Percentiles rank a stretch among this genome's conserved stretches.
Evolutionary conservation across 2,113 vertebrate genomes (phyloP).

Genomic region (Collichthys lucidus): DNA sequence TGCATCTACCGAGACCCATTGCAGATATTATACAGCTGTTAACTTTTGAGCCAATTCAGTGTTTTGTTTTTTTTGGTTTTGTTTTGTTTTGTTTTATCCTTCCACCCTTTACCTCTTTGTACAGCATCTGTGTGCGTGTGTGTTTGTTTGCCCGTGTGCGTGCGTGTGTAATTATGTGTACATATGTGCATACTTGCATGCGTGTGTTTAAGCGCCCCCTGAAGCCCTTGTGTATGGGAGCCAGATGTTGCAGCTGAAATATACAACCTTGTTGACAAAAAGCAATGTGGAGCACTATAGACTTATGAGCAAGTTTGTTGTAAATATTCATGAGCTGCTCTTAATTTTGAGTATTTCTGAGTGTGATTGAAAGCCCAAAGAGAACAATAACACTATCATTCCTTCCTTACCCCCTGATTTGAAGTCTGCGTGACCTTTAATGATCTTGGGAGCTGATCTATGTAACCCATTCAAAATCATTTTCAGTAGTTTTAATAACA

Average conservation of each 20-base stretch:
- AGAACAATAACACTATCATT: background rate
- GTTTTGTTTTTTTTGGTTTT: slow-evolving; percentile 50
- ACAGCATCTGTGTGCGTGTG: slow-evolving; percentile 1
- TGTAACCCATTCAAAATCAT: slow-evolving; percentile 24
- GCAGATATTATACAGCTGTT: slow-evolving; percentile 86
- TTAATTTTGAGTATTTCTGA: slow-evolving; percentile 37
- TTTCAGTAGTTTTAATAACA: background rate
- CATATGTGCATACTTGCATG: slow-evolving; percentile 63
- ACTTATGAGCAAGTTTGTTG: slow-evolving; percentile 26
- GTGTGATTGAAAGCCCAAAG: slow-evolving; percentile 21
- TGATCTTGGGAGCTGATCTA: slow-evolving; percentile 18
- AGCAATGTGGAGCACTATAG: slow-evolving; percentile 10
- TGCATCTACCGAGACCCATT: slow-evolving; percentile 84
- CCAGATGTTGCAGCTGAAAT: slow-evolving; percentile 78
- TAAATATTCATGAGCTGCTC: slow-evolving; percentile 49
- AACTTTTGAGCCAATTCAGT: slow-evolving; percentile 83
- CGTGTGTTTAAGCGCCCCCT: slow-evolving; percentile 71
- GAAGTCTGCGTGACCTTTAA: slow-evolving; percentile 1
- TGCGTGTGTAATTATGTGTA: slow-evolving; percentile 50
- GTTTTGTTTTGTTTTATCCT: slow-evolving; percentile 34
- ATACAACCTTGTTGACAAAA: slow-evolving; percentile 67
- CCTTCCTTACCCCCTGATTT: background rate
- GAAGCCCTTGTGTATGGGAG: slow-evolving; percentile 65
- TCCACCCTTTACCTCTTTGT: no score
- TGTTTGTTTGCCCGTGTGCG: background rate